Base-by-base conservation (phyloP, 2,888 invertebrate genomes). In the Apodemia duryi region DNA sequence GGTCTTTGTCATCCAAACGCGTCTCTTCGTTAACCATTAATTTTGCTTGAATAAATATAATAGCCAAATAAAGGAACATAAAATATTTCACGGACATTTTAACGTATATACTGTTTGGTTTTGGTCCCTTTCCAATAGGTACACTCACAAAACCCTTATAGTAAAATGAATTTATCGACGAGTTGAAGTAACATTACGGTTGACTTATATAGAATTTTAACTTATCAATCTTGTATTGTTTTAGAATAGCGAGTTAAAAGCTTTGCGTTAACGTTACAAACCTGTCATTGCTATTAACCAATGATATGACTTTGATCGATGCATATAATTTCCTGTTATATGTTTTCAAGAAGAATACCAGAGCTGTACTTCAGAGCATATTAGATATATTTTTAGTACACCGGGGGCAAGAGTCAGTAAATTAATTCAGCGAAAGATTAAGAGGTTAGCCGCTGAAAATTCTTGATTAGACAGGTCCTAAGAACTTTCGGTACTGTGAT, bases 1-100 rank as follows among this genome's bases (percentile, higher is more conserved):
- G 67, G 28, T 78, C 70, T 35, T 2, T 32, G 35, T 60, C 2
- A 60, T 32, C 2, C 6, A 60, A 60, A 35, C 13, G 13, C 7
- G n/a, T 10, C 7, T 35, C 7, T 7, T 60, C 60, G 11, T 35
- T 1, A 60, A 35, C 6, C 7, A 35, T 13, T 35, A 60, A 11
- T 35, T 35, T 60, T 35, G 35, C 2, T 35, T 35, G 13, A 60
- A 7, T 35, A 5, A 35, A 32, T 7, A 1, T n/a, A 21, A 21
- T 7, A 60, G n/a, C n/a, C 6, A 60, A 60, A 32, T 2, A n/a
- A 6, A 60, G n/a, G 2, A 60, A 32, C 28, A 35, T 35, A 60
- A 60, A 35, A 60, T 32, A 7, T 60, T 13, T 60, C 6, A 6
- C 6, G 7, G 6, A 7, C 60, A 60, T 60, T 60, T 60, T 35